Conservation (phyloP, 2,888 invertebrate species). For the Drosophila anceps region DNA sequence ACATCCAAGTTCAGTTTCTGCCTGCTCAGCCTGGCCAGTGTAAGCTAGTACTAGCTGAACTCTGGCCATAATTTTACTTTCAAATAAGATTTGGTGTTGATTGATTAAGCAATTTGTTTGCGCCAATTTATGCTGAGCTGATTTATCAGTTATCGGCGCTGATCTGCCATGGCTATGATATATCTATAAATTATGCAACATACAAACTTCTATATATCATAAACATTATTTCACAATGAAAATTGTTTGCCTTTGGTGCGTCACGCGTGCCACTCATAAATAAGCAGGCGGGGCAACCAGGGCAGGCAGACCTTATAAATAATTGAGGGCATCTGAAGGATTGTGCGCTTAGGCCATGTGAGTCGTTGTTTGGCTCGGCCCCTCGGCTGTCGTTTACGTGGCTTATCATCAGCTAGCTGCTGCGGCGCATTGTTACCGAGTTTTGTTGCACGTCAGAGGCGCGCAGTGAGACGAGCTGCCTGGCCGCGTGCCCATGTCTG, state of each 20-base stretch:
- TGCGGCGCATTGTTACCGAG: conserved; percentile 39
- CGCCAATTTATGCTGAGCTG: conserved; percentile 12
- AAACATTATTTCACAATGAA: conserved; percentile 21
- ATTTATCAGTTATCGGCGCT: conserved; percentile 19
- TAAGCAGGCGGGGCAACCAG: conserved; percentile 15
- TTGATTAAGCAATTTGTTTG: conserved; percentile 24
- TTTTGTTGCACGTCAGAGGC: conserved; percentile 26
- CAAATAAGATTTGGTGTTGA: not conserved
- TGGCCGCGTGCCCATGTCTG: conserved; percentile 15
- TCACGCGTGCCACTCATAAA: conserved; percentile 60
- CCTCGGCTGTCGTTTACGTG: conserved; percentile 46
- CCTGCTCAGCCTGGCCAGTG: no score
- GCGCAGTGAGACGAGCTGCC: not conserved
- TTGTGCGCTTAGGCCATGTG: conserved; percentile 28
- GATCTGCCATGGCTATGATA: conserved; percentile 5
- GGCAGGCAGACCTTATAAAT: conserved; percentile 19
- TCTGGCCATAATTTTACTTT: not conserved
- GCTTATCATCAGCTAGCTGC: conserved; percentile 64
- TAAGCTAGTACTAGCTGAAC: not conserved
- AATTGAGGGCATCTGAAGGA: conserved; percentile 43
- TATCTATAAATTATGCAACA: conserved; percentile 10
- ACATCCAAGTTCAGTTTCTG: not conserved
- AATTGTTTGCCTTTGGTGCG: conserved; percentile 37
- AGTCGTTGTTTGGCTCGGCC: conserved; percentile 8
- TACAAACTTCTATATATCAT: conserved; percentile 1